Percentiles rank a stretch among this genome's conserved stretches.
Conservation (phyloP, 2,113 vertebrate species). For the Marmota flaviventris region DNA sequence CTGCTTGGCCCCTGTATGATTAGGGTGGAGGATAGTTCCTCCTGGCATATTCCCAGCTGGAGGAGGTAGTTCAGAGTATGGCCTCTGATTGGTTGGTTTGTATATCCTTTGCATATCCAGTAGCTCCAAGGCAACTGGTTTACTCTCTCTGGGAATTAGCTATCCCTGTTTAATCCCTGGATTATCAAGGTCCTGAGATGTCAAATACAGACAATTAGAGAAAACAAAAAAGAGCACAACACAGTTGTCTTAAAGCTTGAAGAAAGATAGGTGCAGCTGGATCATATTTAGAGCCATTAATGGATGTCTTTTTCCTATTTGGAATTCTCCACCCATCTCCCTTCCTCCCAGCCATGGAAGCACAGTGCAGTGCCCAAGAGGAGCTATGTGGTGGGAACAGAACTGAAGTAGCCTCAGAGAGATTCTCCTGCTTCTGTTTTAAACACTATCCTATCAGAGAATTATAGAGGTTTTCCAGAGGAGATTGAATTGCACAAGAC, state of each 20-base stretch:
- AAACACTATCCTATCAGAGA: neutral
- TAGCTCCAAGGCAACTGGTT: too few species aligned
- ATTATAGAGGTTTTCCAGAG: neutral
- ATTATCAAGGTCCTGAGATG: neutral
- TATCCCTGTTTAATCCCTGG: neutral
- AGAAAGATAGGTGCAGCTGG: neutral
- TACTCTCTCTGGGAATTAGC: neutral
- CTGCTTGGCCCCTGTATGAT: neutral
- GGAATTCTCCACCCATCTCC: neutral
- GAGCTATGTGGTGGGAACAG: neutral
- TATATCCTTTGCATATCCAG: too few species aligned
- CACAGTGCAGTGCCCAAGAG: neutral
- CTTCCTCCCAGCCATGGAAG: neutral
- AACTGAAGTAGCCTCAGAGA: neutral
- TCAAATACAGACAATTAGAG: neutral
- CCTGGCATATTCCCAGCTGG: neutral
- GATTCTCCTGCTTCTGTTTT: neutral
- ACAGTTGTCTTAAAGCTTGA: neutral
- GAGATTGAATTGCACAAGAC: neutral
- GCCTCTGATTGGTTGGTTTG: neutral
- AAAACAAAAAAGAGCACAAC: neutral
- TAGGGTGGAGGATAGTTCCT: neutral
- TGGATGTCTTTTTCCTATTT: neutral
- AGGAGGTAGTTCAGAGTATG: neutral
- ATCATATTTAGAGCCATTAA: neutral